Conservation (phyloP, 2,797 vertebrate species). For the Coilia nasus region DNA sequence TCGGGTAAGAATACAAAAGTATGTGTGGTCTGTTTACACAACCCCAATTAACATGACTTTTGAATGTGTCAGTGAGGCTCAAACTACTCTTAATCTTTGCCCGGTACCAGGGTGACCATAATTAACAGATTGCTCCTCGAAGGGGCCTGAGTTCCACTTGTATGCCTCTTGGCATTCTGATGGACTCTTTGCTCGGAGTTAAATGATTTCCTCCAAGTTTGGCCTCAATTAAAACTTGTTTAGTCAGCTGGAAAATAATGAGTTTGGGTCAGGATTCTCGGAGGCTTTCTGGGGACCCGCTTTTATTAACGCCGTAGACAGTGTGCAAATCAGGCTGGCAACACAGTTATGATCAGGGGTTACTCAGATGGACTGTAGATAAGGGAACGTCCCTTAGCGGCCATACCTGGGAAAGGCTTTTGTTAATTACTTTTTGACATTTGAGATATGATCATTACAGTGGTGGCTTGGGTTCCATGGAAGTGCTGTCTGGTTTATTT, state of each 20-base stretch:
- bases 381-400: neutral
- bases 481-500: neutral
- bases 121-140: conserved; percentile 30
- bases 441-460: neutral
- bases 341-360: neutral
- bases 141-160: conserved; percentile 1
- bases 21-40: neutral
- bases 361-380: neutral
- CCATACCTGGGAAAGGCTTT: neutral
- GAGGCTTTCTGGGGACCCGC: neutral
- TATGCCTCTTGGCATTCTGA: conserved; percentile 37
- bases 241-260: conserved; percentile 73
- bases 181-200: conserved; percentile 47
- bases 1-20: neutral
- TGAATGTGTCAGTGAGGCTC: neutral
- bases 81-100: conserved; percentile 12
- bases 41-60: neutral
- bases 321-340: neutral
- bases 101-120: conserved; percentile 23
- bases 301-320: neutral
- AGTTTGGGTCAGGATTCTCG: conserved; percentile 52
- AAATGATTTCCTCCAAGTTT: conserved; percentile 60
- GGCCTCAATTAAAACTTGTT: conserved; percentile 65
- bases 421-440: conserved; percentile 4
- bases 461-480: neutral